These are phyloP conservation scores for Caenorhabditis virilis DNA, from an alignment of 2,888 invertebrate genomes.

Conservation along the genomic window DNA sequence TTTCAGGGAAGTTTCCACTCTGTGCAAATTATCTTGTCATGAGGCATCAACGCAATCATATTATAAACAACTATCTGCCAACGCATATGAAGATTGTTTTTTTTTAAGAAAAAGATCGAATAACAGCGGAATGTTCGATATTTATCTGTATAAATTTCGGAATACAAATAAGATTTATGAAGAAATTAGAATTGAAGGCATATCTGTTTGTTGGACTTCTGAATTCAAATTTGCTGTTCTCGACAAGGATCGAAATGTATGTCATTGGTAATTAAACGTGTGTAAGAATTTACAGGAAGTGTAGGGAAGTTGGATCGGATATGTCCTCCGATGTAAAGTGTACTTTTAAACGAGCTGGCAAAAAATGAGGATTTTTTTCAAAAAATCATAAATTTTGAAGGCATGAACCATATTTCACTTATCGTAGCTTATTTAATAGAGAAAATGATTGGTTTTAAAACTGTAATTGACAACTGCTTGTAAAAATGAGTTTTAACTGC, in stretches of 20 bases:
- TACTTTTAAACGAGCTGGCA: no score
- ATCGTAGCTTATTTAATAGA: no score
- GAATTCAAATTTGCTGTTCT: slow-evolving; percentile 95
- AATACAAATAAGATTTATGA: slow-evolving; percentile 70
- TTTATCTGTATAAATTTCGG: slow-evolving; percentile 85
- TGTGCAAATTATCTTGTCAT: slow-evolving; percentile 83
- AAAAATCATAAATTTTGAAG: no score
- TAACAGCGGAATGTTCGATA: slow-evolving; percentile 86
- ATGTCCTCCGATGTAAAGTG: no score
- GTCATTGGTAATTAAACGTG: no score
- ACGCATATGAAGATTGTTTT: slow-evolving; percentile 94
- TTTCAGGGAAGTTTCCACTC: slow-evolving; percentile 80
- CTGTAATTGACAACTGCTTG: no score
- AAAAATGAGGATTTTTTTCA: no score
- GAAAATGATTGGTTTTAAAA: no score
- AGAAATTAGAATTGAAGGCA: slow-evolving; percentile 81
- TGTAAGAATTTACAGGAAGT: no score
- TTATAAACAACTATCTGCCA: slow-evolving; percentile 88
- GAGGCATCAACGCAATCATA: slow-evolving; percentile 64
- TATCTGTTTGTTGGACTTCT: slow-evolving; percentile 94
- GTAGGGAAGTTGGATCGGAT: no score
- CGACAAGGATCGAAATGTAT: slow-evolving; percentile 84
- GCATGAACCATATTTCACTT: no score
- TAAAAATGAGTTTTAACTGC: no score
- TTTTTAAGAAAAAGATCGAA: slow-evolving; percentile 81